Conservation (phyloP, 2,888 invertebrate genomes). For the Agrochola macilenta region DNA sequence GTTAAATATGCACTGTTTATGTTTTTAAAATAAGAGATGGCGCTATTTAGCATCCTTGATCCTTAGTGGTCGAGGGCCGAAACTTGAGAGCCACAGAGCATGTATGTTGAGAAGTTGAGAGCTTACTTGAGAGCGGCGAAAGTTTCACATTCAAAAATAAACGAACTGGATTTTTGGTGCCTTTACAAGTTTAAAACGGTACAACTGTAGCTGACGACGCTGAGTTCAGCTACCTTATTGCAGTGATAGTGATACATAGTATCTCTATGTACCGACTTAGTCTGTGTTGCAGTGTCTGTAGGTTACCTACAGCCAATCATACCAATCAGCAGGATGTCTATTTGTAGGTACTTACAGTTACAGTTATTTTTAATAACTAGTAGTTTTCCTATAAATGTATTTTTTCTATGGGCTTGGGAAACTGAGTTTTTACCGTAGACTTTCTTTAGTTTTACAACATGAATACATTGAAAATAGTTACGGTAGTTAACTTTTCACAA, state of each 20-base stretch:
- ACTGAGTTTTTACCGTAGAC: neutral
- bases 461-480: neutral
- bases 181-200: neutral
- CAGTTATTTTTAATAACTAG: neutral
- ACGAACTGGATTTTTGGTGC: neutral
- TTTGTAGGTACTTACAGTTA: neutral
- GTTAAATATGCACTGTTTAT: conserved; percentile 39
- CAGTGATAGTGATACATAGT: too few relatives aligned
- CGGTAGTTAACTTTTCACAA: too few relatives aligned
- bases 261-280: too few relatives aligned
- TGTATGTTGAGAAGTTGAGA: conserved; percentile 13
- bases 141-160: conserved; percentile 12
- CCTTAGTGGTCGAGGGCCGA: neutral
- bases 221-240: neutral
- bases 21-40: conserved; percentile 72
- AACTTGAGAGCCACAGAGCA: too few relatives aligned
- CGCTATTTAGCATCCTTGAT: conserved; percentile 58
- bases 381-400: neutral
- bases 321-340: neutral
- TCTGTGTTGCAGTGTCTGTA: neutral
- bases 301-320: neutral
- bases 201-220: neutral
- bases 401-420: neutral
- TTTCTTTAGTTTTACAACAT: neutral
- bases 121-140: conserved; percentile 15